Evolutionary conservation across 2,888 invertebrate species (phyloP).

Genomic region (Endomychus coccineus): DNA sequence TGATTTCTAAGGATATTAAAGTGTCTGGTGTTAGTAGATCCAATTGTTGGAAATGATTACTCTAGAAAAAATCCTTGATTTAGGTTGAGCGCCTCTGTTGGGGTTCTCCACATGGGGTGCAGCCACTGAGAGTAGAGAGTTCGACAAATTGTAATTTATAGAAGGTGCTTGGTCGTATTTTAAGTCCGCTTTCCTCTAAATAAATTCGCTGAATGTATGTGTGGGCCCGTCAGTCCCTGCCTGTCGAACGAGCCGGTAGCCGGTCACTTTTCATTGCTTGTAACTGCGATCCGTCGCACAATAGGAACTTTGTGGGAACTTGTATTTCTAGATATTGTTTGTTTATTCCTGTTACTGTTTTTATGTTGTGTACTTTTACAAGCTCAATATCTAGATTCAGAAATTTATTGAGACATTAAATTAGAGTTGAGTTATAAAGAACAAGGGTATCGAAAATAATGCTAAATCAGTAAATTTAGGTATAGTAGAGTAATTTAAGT

Average conservation of each 20-base stretch:
- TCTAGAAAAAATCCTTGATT: constrained; percentile 13
- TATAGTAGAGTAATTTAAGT: too few relatives aligned
- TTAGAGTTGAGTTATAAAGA: too few relatives aligned
- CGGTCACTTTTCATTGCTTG: too few relatives aligned
- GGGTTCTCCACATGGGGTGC: constrained; percentile 39
- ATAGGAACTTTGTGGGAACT: too few relatives aligned
- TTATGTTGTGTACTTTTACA: too few relatives aligned
- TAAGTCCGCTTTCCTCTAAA: constrained; percentile 33
- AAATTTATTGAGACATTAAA: too few relatives aligned
- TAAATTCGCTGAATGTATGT: constrained; percentile 40
- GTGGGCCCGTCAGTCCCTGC: constrained; percentile 35
- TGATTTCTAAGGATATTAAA: constrained; percentile 11
- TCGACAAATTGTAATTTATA: constrained; percentile 47
- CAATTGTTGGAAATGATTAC: constrained; percentile 14
- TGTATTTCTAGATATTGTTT: too few relatives aligned
- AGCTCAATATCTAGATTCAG: too few relatives aligned
- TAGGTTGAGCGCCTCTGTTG: constrained; percentile 37
- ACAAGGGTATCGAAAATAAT: too few relatives aligned
- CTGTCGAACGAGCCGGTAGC: constrained; percentile 17
- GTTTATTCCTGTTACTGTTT: too few relatives aligned
- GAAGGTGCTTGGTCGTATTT: constrained; percentile 31
- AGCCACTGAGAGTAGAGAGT: constrained; percentile 33
- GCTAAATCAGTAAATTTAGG: too few relatives aligned
- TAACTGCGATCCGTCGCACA: too few relatives aligned
- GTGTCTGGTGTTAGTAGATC: constrained; percentile 13